Percentiles rank a stretch among this genome's conserved stretches.
Conservation (phyloP, 2,797 vertebrate genomes). For the Labeo calbasu region DNA sequence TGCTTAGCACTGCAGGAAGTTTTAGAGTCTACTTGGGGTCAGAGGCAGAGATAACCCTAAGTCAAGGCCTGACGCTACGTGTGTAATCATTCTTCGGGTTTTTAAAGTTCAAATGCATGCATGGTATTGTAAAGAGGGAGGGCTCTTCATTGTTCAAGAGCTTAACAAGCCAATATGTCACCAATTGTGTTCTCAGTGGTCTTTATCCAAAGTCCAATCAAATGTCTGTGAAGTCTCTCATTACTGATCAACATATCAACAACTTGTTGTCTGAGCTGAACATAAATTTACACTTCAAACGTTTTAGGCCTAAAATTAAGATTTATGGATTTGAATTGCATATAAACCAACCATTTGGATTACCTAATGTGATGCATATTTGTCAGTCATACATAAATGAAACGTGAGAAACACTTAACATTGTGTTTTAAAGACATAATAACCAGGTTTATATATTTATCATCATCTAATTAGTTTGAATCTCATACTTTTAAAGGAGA, state of each 20-base stretch:
- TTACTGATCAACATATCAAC: neutral
- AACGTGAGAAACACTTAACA: neutral
- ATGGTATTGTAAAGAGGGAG: conserved; percentile 10
- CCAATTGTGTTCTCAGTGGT: conserved; percentile 35
- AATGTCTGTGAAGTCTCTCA: conserved; percentile 20
- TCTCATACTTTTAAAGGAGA: neutral
- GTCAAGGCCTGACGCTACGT: conserved; percentile 17
- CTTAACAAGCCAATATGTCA: conserved; percentile 48
- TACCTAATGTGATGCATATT: neutral
- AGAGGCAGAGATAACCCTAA: conserved; percentile 19
- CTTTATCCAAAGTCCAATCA: conserved; percentile 23
- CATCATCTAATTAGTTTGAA: neutral
- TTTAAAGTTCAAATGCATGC: conserved; percentile 39
- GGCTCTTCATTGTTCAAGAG: conserved; percentile 14
- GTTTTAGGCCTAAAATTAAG: neutral
- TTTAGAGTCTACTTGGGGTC: neutral
- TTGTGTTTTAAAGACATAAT: neutral
- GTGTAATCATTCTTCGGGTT: conserved; percentile 5
- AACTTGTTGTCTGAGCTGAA: neutral
- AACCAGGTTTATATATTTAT: neutral
- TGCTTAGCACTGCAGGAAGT: neutral
- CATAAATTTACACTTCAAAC: neutral
- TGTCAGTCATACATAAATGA: neutral
- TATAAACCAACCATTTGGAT: neutral
- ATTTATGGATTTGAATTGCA: neutral